Conservation (phyloP, 2,113 vertebrate species). For the Hyperopisus bebe region DNA sequence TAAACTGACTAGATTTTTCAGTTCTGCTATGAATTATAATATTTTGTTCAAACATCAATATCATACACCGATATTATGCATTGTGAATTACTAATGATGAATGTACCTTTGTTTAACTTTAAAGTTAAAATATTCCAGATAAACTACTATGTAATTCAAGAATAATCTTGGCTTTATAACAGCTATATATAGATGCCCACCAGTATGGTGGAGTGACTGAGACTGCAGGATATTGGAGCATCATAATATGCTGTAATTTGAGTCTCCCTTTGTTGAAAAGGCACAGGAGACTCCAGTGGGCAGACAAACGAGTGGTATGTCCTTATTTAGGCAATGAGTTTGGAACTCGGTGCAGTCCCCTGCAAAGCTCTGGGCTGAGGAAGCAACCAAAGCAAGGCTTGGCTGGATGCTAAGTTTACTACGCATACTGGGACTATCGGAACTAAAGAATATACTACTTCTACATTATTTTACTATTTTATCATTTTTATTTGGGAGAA, state of each 20-base stretch:
- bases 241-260: not conserved
- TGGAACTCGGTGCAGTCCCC: conserved; percentile 21
- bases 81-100: not conserved
- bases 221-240: not conserved
- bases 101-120: not conserved
- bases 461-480: not conserved
- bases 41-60: not conserved
- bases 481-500: not conserved
- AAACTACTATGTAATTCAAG: not conserved
- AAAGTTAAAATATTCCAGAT: not conserved
- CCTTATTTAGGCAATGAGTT: conserved; percentile 49
- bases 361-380: conserved; percentile 9
- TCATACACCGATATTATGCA: not conserved
- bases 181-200: not conserved
- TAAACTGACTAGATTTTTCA: not conserved
- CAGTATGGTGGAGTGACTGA: not conserved
- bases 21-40: not conserved
- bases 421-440: not conserved
- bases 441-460: not conserved
- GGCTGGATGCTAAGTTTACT: not conserved
- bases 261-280: not conserved
- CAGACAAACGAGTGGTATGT: conserved; percentile 29
- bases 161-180: not conserved
- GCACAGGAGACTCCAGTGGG: conserved; percentile 5
- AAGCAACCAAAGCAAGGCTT: not conserved